Conservation (phyloP, 92 coral and sea anemone species). For the Bergia puertoricense region DNA sequence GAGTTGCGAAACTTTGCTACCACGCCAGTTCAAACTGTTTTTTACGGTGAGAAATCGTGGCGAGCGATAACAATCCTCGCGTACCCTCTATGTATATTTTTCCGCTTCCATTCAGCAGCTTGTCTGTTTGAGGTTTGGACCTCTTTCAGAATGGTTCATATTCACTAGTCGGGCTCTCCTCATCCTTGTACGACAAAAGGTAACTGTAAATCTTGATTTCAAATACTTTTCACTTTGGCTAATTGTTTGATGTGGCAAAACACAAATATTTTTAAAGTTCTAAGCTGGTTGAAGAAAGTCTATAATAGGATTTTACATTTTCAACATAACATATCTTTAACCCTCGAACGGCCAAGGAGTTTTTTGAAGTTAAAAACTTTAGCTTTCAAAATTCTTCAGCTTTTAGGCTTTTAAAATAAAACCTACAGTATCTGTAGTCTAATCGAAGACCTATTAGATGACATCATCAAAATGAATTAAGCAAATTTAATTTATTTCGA, state of each 20-base stretch:
- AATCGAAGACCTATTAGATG: too few species aligned
- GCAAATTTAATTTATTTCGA: too few species aligned
- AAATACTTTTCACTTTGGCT: background rate
- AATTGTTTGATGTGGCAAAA: background rate
- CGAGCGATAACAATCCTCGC: slow-evolving; percentile 89
- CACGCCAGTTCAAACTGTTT: slow-evolving; percentile 88
- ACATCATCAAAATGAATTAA: background rate
- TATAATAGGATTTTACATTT: too few species aligned
- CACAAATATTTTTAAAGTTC: background rate
- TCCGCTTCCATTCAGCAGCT: slow-evolving; percentile 95
- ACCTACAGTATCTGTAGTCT: background rate
- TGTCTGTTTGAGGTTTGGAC: slow-evolving; percentile 98
- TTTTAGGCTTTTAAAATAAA: too few species aligned
- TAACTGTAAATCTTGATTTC: background rate
- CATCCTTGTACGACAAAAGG: background rate
- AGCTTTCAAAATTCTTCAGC: background rate
- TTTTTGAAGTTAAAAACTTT: too few species aligned
- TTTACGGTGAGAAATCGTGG: slow-evolving; percentile 97
- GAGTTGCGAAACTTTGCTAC: slow-evolving; percentile 89
- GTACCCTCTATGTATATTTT: slow-evolving; percentile 92
- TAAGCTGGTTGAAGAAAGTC: background rate
- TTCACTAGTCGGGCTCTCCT: slow-evolving; percentile 30
- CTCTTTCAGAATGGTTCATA: slow-evolving; percentile 69
- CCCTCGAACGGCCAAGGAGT: background rate
- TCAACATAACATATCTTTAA: too few species aligned